Percentiles rank a stretch among this genome's conserved stretches.
Evolutionary conservation across 2,113 vertebrate genomes (phyloP).

Genomic region (Myiozetetes cayanensis): DNA sequence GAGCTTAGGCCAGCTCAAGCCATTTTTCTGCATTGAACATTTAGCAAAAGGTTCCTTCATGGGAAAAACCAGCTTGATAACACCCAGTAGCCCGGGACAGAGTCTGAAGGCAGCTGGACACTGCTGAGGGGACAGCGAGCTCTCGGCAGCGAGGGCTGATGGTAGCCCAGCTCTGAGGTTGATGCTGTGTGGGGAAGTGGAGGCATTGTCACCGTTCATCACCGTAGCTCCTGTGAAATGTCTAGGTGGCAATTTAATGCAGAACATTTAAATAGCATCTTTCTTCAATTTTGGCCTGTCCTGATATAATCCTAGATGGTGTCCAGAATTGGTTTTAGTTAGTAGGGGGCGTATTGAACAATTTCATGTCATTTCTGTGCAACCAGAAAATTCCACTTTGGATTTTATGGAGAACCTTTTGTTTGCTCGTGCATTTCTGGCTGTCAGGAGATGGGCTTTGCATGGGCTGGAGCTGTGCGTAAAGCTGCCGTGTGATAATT

Average conservation of each 20-base stretch:
- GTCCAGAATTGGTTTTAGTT: background rate
- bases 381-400: background rate
- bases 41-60: background rate
- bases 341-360: background rate
- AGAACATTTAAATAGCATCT: background rate
- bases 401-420: background rate
- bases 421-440: background rate
- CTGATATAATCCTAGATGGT: background rate
- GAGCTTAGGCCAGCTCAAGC: background rate
- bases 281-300: background rate
- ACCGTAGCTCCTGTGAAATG: background rate
- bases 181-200: background rate
- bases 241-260: background rate
- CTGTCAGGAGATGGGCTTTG: background rate
- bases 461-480: background rate
- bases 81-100: rapidly evolving
- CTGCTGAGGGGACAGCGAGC: background rate
- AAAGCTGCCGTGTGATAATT: background rate
- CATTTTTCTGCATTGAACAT: background rate
- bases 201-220: background rate
- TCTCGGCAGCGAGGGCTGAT: rapidly evolving
- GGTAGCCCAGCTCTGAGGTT: background rate
- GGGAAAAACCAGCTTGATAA: background rate
- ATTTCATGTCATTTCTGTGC: background rate
- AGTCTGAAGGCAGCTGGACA: rapidly evolving